phyloP scores from a whole-genome alignment of 2,888 invertebrate genomes.

The Proisotoma minuta region DNA sequence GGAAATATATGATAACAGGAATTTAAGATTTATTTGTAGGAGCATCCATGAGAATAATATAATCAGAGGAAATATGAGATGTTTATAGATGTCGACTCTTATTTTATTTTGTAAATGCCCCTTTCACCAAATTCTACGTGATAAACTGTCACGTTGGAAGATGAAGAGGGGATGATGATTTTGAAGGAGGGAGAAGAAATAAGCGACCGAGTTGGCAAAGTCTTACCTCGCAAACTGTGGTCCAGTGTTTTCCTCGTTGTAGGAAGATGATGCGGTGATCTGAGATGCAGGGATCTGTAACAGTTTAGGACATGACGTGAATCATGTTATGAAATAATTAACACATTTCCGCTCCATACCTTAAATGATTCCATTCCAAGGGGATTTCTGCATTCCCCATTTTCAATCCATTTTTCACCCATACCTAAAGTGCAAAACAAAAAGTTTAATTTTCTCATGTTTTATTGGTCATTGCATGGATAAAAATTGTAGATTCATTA shows the following conservation, averaged over 20 bases:
- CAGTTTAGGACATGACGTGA: too few species aligned
- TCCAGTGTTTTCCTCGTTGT: constrained; percentile 79
- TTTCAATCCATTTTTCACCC: constrained; percentile 33
- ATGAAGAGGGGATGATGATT: neutral
- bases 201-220: neutral
- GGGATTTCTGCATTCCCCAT: constrained; percentile 66
- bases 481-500: too few species aligned
- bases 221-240: constrained; percentile 80
- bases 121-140: too few species aligned
- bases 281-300: constrained; percentile 79
- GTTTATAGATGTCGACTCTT: too few species aligned
- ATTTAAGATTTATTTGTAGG: neutral
- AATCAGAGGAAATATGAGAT: too few species aligned
- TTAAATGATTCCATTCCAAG: constrained; percentile 83
- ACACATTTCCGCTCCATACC: too few species aligned
- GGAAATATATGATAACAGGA: constrained; percentile 1
- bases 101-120: too few species aligned
- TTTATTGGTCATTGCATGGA: neutral
- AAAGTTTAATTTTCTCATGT: neutral
- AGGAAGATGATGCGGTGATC: constrained; percentile 78
- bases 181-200: neutral
- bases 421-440: constrained; percentile 20
- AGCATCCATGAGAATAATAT: too few species aligned
- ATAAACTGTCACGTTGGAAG: neutral
- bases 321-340: too few species aligned